Evolutionary conservation across 2,888 invertebrate genomes (phyloP), one percentile per base, ranked within the genome.

Genomic region (Sinelater perroti): DNA sequence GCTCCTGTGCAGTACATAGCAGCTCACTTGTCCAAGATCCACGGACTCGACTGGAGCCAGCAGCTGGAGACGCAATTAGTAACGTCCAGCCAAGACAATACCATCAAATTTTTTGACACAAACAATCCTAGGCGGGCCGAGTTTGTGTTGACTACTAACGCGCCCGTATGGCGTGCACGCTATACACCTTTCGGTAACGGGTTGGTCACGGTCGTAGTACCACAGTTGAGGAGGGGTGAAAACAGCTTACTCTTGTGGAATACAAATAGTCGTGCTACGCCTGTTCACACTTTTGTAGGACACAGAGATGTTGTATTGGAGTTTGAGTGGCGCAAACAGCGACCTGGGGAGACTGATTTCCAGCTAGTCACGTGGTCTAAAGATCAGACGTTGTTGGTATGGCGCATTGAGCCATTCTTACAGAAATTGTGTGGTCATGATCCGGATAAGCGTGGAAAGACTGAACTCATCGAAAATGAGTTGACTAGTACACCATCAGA

Each of bases 281-380:
- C 95, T 1, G 89, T 95, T 35, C 94, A 95, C 73, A 91, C 94
- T 18, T 90, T 96, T 75, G 89, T 93, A n/a, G 96, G 96, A 0
- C 96, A 97, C 72, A 90, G 91, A 4, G 96, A 97, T 80, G 94
- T 95, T 35, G 93, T 97, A 3, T 82, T 96, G 56, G 96, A 97
- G 71, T 97, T 97, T 84, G 93, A 94, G 63, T 97, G 96, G 96
- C 84, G 94, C 47, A 89, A 90, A 61, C 87, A 87, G 70, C 80
- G 79, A 65, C 70, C 73, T 26, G 81, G 80, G 58, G 79, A 76
- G 42, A 70, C 82, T 10, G 91, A 91, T 71, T 90, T 87, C 72
- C 93, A 97, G 75, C 80, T 97, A 36, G 89, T 97, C 0, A 96
- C 96, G 1, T 97, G 97, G 97, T 95, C 95, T 0, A 88, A 93